Evolutionary conservation across 2,888 invertebrate genomes (phyloP).

Genomic region (Bursaphelenchus okinawaensis): DNA sequence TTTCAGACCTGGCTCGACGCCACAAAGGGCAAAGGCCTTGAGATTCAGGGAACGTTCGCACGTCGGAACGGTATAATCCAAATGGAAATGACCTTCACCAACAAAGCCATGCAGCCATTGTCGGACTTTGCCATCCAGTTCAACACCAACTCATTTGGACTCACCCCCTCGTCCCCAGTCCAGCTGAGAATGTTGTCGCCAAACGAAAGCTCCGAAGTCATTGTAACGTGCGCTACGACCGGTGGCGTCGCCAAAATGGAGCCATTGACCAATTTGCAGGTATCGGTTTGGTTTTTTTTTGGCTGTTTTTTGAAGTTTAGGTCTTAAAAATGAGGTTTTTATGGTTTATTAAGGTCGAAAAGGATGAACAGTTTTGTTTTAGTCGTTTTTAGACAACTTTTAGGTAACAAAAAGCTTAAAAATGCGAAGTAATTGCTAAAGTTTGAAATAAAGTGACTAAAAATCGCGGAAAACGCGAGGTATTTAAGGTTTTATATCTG

Average conservation of each 20-base stretch:
- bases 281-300: slow-evolving; percentile 43
- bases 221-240: slow-evolving; percentile 72
- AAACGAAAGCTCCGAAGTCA: slow-evolving; percentile 72
- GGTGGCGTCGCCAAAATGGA: slow-evolving; percentile 96
- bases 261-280: slow-evolving; percentile 88
- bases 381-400: too few species aligned
- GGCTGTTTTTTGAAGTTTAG: not conserved
- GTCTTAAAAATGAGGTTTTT: not conserved
- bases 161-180: slow-evolving; percentile 77
- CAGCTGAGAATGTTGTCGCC: slow-evolving; percentile 65
- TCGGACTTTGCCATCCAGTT: slow-evolving; percentile 91
- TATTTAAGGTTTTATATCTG: too few species aligned
- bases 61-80: slow-evolving; percentile 74
- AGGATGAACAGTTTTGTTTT: too few species aligned
- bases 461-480: too few species aligned
- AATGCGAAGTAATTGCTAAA: too few species aligned
- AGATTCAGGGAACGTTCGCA: slow-evolving; percentile 88
- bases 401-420: too few species aligned
- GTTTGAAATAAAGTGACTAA: too few species aligned
- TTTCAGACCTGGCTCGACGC: slow-evolving; percentile 48
- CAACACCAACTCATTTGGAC: slow-evolving; percentile 89
- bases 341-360: slow-evolving; percentile 1
- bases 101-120: slow-evolving; percentile 95
- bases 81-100: slow-evolving; percentile 93
- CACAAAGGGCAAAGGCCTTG: slow-evolving; percentile 67